A percentile compares a stretch with the other conserved stretches of the same genome.
phyloP scores from a whole-genome alignment of 2,797 vertebrate genomes.

The Pseudomugil gertrudae region DNA sequence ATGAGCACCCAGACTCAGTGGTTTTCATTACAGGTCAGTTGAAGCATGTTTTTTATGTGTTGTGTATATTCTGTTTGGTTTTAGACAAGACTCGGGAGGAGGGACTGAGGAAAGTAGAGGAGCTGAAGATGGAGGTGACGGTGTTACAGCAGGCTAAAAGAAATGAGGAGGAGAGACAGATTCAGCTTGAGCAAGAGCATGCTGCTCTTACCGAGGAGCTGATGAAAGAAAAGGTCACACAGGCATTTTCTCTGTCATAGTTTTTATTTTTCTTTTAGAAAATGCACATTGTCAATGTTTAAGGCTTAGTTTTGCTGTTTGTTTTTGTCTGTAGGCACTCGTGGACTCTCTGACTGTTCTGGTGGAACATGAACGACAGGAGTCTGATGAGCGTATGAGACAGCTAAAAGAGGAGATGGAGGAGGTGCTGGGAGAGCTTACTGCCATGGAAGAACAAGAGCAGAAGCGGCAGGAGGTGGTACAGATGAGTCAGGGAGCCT shows the following conservation, averaged over 20 bases:
- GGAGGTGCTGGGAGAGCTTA: constrained; percentile 86
- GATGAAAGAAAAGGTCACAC: constrained; percentile 85
- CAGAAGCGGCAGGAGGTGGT: constrained; percentile 73
- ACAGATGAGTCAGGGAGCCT: constrained; percentile 67
- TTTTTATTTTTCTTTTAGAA: neutral
- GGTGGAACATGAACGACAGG: constrained; percentile 80
- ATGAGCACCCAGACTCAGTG: constrained; percentile 21
- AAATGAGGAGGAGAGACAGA: constrained; percentile 70
- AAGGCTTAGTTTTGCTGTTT: neutral
- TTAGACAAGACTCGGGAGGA: constrained; percentile 82
- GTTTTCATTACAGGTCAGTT: neutral
- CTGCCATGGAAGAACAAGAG: constrained; percentile 85
- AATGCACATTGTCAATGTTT: too few relatives aligned
- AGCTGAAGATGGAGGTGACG: constrained; percentile 81
- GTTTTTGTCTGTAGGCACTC: constrained; percentile 75
- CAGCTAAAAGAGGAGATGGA: constrained; percentile 87
- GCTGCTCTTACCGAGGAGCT: constrained; percentile 74
- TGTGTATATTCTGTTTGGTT: constrained; percentile 3
- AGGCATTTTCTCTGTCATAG: neutral
- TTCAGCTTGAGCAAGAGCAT: constrained; percentile 81
- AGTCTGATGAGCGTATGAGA: constrained; percentile 81
- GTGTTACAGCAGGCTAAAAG: constrained; percentile 76
- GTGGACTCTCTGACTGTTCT: constrained; percentile 80
- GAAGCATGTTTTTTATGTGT: neutral
- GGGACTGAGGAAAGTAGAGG: constrained; percentile 74